phyloP scores from a whole-genome alignment of 2,113 vertebrate species.

The Pardalotus punctatus region DNA sequence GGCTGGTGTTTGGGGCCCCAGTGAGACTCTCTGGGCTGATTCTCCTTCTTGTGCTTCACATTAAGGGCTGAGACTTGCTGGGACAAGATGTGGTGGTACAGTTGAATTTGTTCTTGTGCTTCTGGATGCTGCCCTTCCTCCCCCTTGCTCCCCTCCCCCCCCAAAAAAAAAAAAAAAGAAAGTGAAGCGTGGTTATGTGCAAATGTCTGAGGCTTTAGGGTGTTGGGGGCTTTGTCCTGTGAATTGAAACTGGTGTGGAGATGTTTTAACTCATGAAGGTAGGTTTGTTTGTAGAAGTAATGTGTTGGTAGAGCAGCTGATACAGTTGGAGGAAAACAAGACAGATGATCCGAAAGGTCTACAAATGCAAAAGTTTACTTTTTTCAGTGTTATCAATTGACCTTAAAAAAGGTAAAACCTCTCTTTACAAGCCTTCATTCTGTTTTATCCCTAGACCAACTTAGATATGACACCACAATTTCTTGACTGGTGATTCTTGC shows the following conservation, averaged over 20 bases:
- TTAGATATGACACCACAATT: not conserved
- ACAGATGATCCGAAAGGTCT: not conserved
- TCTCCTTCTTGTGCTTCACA: not conserved
- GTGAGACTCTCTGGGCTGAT: not conserved
- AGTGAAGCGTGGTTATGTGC: not conserved
- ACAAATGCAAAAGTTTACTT: not conserved
- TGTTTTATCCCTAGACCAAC: not conserved
- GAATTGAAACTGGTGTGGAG: not conserved
- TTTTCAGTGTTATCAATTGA: not conserved
- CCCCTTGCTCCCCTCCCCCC: fast-evolving
- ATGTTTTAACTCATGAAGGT: not conserved
- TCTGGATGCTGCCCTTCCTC: not conserved
- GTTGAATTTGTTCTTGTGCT: not conserved
- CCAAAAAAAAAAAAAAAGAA: not conserved
- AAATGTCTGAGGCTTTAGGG: not conserved
- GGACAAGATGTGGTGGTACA: not conserved
- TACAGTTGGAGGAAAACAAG: not conserved
- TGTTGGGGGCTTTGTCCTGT: not conserved
- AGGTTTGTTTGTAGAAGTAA: not conserved
- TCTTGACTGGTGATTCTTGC: not conserved
- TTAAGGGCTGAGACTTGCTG: not conserved
- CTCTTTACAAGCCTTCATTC: not conserved
- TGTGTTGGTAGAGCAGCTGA: not conserved
- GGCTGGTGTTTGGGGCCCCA: not conserved
- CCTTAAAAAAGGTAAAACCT: not conserved